Percentiles rank a stretch among this genome's conserved stretches.
Evolutionary conservation across 2,113 vertebrate species (phyloP).

Genomic region (Struthidea cinerea): DNA sequence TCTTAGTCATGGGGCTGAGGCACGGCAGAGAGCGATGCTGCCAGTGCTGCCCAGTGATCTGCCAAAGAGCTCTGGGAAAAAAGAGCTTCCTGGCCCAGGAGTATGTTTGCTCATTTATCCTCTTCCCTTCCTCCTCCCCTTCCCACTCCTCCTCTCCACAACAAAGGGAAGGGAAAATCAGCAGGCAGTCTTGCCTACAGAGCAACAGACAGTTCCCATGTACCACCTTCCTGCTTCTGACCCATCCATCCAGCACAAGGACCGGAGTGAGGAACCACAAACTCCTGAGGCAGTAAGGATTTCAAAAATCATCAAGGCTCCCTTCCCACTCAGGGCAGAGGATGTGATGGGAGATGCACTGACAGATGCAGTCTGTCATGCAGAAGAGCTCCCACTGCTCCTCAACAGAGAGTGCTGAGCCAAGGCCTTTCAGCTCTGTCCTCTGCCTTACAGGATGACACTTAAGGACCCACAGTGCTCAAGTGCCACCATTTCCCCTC

Average conservation of each 20-base stretch:
- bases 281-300: background rate
- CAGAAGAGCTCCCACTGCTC: background rate
- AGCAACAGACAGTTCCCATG: background rate
- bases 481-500: background rate
- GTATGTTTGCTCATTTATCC: background rate
- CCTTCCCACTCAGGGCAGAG: background rate
- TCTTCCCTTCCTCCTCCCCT: background rate
- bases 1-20: background rate
- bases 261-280: background rate
- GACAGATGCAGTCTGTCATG: background rate
- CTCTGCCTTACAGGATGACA: background rate
- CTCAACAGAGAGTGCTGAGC: background rate
- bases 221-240: background rate
- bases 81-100: background rate
- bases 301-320: background rate
- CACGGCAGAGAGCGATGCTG: accelerated
- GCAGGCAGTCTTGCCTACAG: background rate
- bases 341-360: background rate
- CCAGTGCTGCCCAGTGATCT: background rate
- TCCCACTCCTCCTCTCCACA: background rate
- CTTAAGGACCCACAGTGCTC: background rate
- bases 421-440: background rate
- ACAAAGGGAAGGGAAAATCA: background rate
- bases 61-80: background rate
- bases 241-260: background rate